Evolutionary conservation across 2,888 invertebrate genomes (phyloP).

Genomic region (Aspidiotus rigidus): DNA sequence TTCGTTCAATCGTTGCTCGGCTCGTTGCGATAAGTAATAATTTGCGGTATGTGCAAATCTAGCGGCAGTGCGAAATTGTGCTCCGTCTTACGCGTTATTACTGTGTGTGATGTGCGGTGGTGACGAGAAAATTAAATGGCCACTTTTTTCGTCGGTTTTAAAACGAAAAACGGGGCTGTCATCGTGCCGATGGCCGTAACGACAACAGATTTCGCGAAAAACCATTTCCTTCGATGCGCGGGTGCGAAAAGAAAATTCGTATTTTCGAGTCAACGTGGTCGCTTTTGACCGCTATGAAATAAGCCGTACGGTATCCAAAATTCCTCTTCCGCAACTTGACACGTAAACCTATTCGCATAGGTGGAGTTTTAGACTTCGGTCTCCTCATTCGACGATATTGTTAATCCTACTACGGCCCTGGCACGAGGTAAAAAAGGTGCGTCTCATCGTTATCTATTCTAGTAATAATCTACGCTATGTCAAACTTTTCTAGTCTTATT

Average conservation of each 20-base stretch:
- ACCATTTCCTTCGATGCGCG: constrained; percentile 30
- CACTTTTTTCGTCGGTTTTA: constrained; percentile 15
- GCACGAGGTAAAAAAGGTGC: constrained; percentile 34
- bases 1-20: not conserved
- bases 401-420: constrained; percentile 28
- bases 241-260: constrained; percentile 29
- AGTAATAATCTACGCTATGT: no score
- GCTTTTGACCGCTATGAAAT: not conserved
- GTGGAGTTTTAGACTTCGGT: not conserved
- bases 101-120: constrained; percentile 25
- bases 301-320: not conserved
- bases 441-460: not conserved
- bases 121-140: constrained; percentile 26
- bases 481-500: not conserved
- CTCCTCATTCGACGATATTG: constrained; percentile 9
- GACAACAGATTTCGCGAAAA: constrained; percentile 27
- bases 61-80: not conserved
- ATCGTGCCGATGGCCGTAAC: constrained; percentile 31
- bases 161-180: constrained; percentile 14
- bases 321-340: not conserved
- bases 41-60: not conserved
- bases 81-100: not conserved
- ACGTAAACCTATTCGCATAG: not conserved
- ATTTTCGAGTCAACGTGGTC: not conserved
- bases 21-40: not conserved